phyloP scores from a whole-genome alignment of 2,113 vertebrate species.

The Ceuthmochares aereus region DNA sequence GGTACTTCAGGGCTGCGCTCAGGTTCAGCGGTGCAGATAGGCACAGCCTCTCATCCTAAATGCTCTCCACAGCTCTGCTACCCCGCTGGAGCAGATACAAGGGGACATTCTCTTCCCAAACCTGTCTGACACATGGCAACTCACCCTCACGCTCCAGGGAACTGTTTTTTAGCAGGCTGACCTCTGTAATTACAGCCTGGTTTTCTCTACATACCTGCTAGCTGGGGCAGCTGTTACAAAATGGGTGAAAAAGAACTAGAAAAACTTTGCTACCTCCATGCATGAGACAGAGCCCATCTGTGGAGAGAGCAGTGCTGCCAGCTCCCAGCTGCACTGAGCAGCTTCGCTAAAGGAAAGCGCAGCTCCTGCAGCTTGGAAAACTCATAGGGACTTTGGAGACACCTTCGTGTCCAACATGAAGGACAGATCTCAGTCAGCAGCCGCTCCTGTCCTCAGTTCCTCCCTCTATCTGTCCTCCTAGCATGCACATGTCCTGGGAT shows the following conservation, averaged over 20 bases:
- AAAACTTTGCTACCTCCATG: too few relatives aligned
- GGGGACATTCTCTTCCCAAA: too few relatives aligned
- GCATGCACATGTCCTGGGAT: background rate
- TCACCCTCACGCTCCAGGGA: background rate
- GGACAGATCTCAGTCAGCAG: background rate
- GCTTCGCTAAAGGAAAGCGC: background rate
- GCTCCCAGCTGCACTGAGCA: background rate
- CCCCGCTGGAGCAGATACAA: accelerated
- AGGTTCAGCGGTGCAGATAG: background rate
- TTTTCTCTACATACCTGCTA: background rate
- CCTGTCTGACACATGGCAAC: background rate
- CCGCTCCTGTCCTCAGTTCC: background rate
- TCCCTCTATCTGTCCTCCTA: background rate
- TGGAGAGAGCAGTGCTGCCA: background rate
- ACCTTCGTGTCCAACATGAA: accelerated
- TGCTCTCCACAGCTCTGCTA: background rate
- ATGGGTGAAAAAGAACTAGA: background rate
- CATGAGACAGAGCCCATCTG: background rate
- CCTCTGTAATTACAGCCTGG: background rate
- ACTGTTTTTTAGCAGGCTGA: background rate
- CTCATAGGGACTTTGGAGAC: background rate
- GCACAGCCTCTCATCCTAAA: background rate
- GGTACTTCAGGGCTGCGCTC: background rate
- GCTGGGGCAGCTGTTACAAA: background rate
- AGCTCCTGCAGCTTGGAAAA: background rate